These are phyloP conservation scores for Paratrypauchen microcephalus DNA, from an alignment of 2,797 vertebrate genomes.

Conservation along the genomic window DNA sequence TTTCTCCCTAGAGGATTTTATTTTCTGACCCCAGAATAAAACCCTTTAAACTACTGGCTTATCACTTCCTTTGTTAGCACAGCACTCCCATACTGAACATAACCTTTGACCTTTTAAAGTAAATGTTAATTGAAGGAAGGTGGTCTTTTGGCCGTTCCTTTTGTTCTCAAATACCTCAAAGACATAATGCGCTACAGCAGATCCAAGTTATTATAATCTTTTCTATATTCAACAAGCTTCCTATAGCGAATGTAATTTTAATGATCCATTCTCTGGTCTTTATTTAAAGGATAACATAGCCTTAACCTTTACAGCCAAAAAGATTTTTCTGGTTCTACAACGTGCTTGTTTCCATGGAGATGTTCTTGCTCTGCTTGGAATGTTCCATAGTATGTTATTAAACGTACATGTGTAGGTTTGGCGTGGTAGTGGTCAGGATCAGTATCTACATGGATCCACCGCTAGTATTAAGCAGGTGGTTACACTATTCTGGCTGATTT, in stretches of 20 bases:
- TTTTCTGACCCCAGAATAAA: constrained; percentile 21
- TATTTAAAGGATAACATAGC: not conserved
- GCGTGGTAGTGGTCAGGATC: not conserved
- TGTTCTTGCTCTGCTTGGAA: too few relatives aligned
- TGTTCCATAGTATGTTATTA: too few relatives aligned
- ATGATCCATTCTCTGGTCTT: not conserved
- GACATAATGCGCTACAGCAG: constrained; percentile 42
- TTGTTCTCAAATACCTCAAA: constrained; percentile 41
- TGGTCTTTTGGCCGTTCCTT: constrained; percentile 56
- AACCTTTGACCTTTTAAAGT: constrained; percentile 52
- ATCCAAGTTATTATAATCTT: constrained; percentile 36
- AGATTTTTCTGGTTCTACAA: too few relatives aligned
- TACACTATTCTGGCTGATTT: not conserved
- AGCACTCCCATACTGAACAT: constrained; percentile 21
- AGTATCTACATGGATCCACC: not conserved
- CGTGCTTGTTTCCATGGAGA: too few relatives aligned
- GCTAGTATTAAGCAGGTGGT: not conserved
- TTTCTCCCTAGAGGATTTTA: constrained; percentile 47
- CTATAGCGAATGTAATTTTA: too few relatives aligned
- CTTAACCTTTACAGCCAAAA: too few relatives aligned
- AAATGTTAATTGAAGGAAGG: constrained; percentile 61
- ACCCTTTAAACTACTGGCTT: constrained; percentile 4
- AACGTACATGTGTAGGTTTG: too few relatives aligned
- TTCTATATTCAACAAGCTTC: too few relatives aligned
- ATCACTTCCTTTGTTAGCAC: constrained; percentile 8